Conservation (phyloP, 2,888 invertebrate species). For the Melinaea marsaeus region DNA sequence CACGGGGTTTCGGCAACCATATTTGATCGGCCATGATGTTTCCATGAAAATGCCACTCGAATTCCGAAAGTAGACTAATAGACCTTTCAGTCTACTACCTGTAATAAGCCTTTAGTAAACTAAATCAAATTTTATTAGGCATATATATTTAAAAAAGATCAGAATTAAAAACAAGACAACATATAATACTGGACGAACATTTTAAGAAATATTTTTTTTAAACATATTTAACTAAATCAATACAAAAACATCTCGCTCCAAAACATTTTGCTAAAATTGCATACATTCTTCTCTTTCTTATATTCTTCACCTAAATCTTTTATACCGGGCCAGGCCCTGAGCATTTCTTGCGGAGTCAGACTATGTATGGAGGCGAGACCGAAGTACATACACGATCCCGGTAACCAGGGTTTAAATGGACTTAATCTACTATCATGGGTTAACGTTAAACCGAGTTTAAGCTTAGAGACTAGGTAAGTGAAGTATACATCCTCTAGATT, state of each 20-base stretch:
- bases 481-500: conserved; percentile 85
- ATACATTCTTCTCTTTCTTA: conserved; percentile 31
- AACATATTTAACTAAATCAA: conserved; percentile 22
- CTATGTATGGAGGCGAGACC: conserved; percentile 49
- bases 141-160: too few relatives aligned
- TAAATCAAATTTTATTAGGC: too few relatives aligned
- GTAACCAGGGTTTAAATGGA: conserved; percentile 44
- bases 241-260: conserved; percentile 43
- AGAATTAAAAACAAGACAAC: neutral
- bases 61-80: too few relatives aligned
- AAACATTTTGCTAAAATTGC: conserved; percentile 40
- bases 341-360: conserved; percentile 44
- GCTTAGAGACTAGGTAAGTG: conserved; percentile 82
- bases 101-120: too few relatives aligned
- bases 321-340: conserved; percentile 44
- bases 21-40: too few relatives aligned
- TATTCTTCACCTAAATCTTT: conserved; percentile 29
- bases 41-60: too few relatives aligned
- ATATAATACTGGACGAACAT: too few relatives aligned
- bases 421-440: conserved; percentile 77
- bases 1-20: too few relatives aligned
- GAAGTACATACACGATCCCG: conserved; percentile 52
- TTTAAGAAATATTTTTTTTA: neutral
- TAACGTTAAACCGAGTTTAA: conserved; percentile 67
- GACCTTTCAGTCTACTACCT: too few relatives aligned